Conservation (phyloP, 2,888 invertebrate species). For the Pyrgus malvae region DNA sequence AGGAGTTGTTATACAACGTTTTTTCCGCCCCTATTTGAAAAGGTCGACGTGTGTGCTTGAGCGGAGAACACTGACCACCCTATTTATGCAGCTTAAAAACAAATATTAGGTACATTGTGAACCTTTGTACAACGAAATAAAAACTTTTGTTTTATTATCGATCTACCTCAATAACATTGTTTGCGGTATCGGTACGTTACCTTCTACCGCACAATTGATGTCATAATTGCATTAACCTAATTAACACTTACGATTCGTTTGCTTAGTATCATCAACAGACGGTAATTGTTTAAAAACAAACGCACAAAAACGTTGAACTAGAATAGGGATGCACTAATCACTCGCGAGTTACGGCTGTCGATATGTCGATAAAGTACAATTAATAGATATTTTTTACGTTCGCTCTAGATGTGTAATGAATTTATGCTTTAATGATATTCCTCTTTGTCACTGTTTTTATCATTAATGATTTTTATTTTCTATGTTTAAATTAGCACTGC, state of each 20-base stretch:
- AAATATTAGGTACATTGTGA: neutral
- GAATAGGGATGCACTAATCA: slow-evolving; percentile 16
- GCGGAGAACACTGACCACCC: slow-evolving; percentile 14
- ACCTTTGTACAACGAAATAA: neutral
- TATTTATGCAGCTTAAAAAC: neutral
- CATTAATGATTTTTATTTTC: slow-evolving; percentile 6
- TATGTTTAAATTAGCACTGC: slow-evolving; percentile 6
- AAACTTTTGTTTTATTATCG: neutral
- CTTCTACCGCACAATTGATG: slow-evolving; percentile 44
- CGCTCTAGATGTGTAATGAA: slow-evolving; percentile 3
- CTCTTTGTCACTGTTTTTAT: slow-evolving; percentile 16
- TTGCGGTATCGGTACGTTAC: slow-evolving; percentile 47
- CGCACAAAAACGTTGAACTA: slow-evolving; percentile 14
- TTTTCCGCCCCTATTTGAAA: slow-evolving; percentile 25
- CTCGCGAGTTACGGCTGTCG: slow-evolving; percentile 3
- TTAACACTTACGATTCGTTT: slow-evolving; percentile 56
- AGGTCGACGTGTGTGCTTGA: slow-evolving; percentile 28
- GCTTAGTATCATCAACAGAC: slow-evolving; percentile 44
- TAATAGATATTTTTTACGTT: slow-evolving; percentile 15
- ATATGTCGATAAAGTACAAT: slow-evolving; percentile 18
- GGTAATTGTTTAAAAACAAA: slow-evolving; percentile 46
- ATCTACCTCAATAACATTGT: neutral
- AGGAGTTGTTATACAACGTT: slow-evolving; percentile 19
- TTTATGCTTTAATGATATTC: slow-evolving; percentile 15
- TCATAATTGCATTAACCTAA: slow-evolving; percentile 63